Evolutionary conservation across 2,888 invertebrate species (phyloP).

Genomic region (Macroteleia sp.): DNA sequence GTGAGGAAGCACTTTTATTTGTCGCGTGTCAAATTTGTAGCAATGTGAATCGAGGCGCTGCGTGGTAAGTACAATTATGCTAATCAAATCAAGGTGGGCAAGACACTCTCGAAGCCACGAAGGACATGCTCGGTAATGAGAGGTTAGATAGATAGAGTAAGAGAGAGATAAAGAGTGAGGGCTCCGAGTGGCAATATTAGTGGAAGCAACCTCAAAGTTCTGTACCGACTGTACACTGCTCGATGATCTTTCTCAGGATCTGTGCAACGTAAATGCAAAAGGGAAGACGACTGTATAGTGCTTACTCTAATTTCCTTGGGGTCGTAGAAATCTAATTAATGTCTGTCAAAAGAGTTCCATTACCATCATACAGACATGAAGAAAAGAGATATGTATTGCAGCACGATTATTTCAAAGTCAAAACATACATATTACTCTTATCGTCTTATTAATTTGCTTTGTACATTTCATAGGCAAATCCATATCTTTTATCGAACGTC

Average conservation of each 20-base stretch:
- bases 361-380: constrained; percentile 30
- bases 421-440: constrained; percentile 18
- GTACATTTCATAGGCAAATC: no score
- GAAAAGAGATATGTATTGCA: constrained; percentile 40
- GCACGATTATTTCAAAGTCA: constrained; percentile 9
- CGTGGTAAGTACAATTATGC: constrained; percentile 79
- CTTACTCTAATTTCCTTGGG: constrained; percentile 64
- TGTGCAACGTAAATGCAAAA: constrained; percentile 60
- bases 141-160: constrained; percentile 72
- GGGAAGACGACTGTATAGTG: constrained; percentile 56
- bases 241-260: constrained; percentile 65
- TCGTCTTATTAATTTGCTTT: constrained; percentile 4
- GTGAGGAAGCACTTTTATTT: constrained; percentile 5
- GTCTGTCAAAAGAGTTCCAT: constrained; percentile 59
- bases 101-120: constrained; percentile 71
- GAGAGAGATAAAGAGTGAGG: constrained; percentile 61
- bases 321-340: constrained; percentile 70
- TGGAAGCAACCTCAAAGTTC: constrained; percentile 78
- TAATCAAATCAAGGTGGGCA: constrained; percentile 81
- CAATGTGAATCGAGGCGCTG: constrained; percentile 33
- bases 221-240: constrained; percentile 55
- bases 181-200: constrained; percentile 78
- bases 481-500: no score
- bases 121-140: constrained; percentile 77
- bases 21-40: constrained; percentile 42